These are phyloP conservation scores for Lepidurus apus DNA, from an alignment of 1,140 invertebrate species.

Conservation along the genomic window DNA sequence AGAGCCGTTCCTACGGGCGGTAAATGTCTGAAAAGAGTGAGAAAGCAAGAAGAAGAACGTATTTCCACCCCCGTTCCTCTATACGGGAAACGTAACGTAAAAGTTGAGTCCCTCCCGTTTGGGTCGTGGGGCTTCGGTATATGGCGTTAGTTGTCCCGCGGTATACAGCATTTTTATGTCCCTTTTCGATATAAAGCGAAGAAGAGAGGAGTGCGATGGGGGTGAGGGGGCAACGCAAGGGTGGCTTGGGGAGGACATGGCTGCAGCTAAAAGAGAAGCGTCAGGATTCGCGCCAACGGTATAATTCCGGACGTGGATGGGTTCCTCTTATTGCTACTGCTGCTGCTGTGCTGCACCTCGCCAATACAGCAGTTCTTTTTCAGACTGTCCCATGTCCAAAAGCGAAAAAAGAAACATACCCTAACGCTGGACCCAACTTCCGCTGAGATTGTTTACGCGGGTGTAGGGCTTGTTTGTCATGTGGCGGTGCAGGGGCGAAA, in stretches of 20 bases:
- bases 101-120: conserved; percentile 18
- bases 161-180: conserved; percentile 19
- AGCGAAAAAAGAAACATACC: neutral
- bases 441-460: too few relatives aligned
- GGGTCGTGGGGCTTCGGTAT: conserved; percentile 7
- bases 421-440: neutral
- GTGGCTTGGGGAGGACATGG: neutral
- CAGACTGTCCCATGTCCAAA: conserved; percentile 10
- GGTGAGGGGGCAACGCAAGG: neutral
- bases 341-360: conserved; percentile 12
- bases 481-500: too few relatives aligned
- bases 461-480: too few relatives aligned
- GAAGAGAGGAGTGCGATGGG: conserved; percentile 2
- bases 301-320: conserved; percentile 21
- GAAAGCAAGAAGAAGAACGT: neutral
- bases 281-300: conserved; percentile 20
- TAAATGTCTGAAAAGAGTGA: neutral
- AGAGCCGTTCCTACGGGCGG: neutral
- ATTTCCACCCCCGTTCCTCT: neutral
- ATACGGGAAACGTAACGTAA: conserved; percentile 12
- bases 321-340: conserved; percentile 21
- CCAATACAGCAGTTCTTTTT: conserved; percentile 19
- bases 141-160: conserved; percentile 12
- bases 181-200: conserved; percentile 22
- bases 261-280: conserved; percentile 21